Evolutionary conservation across 2,888 invertebrate species (phyloP).

Genomic region (Hipparchia semele): DNA sequence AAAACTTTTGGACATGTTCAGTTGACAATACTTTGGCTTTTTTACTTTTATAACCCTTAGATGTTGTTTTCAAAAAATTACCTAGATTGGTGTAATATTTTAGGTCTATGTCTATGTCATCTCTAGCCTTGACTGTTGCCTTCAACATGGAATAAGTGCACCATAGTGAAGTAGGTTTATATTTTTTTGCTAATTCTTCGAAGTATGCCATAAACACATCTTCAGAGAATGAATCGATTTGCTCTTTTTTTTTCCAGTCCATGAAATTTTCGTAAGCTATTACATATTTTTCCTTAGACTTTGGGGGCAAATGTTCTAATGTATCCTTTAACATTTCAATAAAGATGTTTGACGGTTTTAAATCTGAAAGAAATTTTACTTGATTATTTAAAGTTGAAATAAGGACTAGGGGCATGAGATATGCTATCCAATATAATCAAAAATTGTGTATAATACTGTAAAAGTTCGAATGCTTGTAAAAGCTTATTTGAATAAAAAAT

Average conservation of each 20-base stretch:
- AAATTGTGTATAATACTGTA: too few relatives aligned
- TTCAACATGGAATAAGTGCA: slow-evolving; percentile 7
- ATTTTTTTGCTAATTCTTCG: slow-evolving; percentile 11
- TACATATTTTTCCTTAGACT: slow-evolving; percentile 16
- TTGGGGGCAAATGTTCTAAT: slow-evolving; percentile 4
- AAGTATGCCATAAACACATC: slow-evolving; percentile 9
- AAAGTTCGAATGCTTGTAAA: too few relatives aligned
- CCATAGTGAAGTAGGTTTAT: slow-evolving; percentile 12
- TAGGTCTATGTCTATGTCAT: slow-evolving; percentile 2
- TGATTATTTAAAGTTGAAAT: background rate
- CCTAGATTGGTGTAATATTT: background rate
- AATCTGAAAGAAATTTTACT: background rate
- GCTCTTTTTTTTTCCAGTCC: slow-evolving; percentile 30
- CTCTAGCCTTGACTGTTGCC: slow-evolving; percentile 7
- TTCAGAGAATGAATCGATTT: slow-evolving; percentile 11
- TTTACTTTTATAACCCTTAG: background rate
- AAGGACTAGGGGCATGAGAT: background rate
- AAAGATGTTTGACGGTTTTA: background rate
- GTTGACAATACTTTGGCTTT: slow-evolving; percentile 8
- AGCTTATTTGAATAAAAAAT: too few relatives aligned
- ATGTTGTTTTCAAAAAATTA: background rate
- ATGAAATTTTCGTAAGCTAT: slow-evolving; percentile 9
- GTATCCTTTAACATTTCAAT: background rate
- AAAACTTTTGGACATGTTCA: slow-evolving; percentile 13
- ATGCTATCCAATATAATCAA: too few relatives aligned